Percentiles rank a stretch among this genome's conserved stretches.
Evolutionary conservation across 2,888 invertebrate species (phyloP).

Genomic region (Danaus chrysippus): DNA sequence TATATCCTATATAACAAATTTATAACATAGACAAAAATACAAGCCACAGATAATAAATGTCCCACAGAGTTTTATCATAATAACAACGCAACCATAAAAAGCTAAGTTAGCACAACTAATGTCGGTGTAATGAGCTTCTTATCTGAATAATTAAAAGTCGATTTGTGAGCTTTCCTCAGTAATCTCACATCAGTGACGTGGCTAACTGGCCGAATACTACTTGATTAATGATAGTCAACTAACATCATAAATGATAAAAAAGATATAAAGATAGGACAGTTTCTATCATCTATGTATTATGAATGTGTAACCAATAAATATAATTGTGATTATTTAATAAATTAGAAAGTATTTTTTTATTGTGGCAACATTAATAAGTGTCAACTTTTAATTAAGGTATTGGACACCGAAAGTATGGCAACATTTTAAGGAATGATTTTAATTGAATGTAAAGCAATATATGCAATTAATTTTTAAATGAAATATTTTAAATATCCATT

Average conservation of each 20-base stretch:
- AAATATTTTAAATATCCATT: slow-evolving; percentile 15
- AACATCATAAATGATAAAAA: not conserved
- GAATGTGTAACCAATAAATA: too few species aligned
- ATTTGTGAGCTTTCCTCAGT: slow-evolving; percentile 70
- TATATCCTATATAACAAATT: too few species aligned
- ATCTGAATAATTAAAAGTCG: slow-evolving; percentile 77
- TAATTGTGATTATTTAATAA: too few species aligned
- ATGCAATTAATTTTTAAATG: slow-evolving; percentile 1
- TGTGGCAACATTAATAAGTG: too few species aligned
- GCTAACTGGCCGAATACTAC: slow-evolving; percentile 58
- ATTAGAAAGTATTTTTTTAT: too few species aligned
- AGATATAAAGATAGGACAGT: not conserved
- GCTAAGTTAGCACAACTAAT: slow-evolving; percentile 68
- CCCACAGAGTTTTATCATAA: not conserved
- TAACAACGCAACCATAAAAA: slow-evolving; percentile 50
- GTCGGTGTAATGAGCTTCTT: slow-evolving; percentile 71
- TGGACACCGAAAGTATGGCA: too few species aligned
- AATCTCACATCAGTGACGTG: slow-evolving; percentile 45
- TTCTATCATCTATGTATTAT: not conserved
- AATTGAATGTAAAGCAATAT: not conserved
- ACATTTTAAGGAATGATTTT: too few species aligned
- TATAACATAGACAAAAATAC: too few species aligned
- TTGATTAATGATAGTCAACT: slow-evolving; percentile 51
- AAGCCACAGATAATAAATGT: too few species aligned
- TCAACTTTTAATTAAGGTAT: too few species aligned